phyloP scores from a whole-genome alignment of 2,113 vertebrate genomes.

The Tragulus kanchil region DNA sequence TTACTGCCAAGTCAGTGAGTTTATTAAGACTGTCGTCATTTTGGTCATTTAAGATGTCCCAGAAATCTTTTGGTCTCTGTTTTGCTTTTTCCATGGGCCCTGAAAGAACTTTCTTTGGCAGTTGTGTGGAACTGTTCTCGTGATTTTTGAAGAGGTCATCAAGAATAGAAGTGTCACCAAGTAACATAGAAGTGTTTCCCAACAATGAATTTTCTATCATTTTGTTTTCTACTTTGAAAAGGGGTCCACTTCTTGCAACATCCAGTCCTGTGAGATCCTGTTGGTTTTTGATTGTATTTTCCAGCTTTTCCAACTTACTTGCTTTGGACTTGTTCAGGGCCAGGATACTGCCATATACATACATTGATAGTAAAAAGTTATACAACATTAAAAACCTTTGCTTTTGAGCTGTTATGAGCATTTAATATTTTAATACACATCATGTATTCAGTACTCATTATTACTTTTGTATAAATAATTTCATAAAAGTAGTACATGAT shows the following conservation, averaged over 20 bases:
- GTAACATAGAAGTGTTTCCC: constrained; percentile 86
- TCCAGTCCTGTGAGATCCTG: constrained; percentile 47
- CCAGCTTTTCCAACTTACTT: constrained; percentile 60
- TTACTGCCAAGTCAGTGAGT: constrained; percentile 92
- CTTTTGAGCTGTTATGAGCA: constrained; percentile 23
- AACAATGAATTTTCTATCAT: constrained; percentile 68
- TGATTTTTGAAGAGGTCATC: constrained; percentile 92
- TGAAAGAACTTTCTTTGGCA: constrained; percentile 66
- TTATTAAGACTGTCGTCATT: constrained; percentile 93
- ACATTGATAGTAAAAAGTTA: not conserved
- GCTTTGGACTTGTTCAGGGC: constrained; percentile 73
- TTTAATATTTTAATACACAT: not conserved
- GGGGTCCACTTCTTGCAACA: constrained; percentile 63
- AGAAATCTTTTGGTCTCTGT: constrained; percentile 93
- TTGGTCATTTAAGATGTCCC: constrained; percentile 96
- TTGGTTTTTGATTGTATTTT: constrained; percentile 65
- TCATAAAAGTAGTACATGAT: constrained; percentile 37
- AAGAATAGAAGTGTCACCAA: constrained; percentile 97
- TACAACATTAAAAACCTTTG: not conserved
- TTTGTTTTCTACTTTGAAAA: constrained; percentile 75
- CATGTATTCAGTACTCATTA: constrained; percentile 9
- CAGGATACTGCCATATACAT: constrained; percentile 1
- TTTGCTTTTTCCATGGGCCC: constrained; percentile 85
- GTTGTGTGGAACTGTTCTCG: constrained; percentile 66
- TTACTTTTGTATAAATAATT: constrained; percentile 43